Conservation (phyloP, 2,797 vertebrate genomes). For the Adrianichthys oophorus region DNA sequence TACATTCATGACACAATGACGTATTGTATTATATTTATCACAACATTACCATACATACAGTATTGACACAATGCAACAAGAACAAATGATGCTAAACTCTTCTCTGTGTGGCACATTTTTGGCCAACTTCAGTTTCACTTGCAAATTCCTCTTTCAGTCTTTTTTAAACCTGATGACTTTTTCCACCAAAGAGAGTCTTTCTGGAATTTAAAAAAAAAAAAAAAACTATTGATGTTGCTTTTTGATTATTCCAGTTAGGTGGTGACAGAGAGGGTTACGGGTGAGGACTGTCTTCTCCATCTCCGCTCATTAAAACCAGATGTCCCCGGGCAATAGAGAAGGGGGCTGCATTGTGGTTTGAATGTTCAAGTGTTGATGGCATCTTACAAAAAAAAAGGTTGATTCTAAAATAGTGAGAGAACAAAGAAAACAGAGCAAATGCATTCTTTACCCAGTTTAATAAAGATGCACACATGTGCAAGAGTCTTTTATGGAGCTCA, state of each 20-base stretch:
- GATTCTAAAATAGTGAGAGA: neutral
- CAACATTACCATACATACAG: too few species aligned
- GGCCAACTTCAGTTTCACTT: too few species aligned
- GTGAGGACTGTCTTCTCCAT: constrained; percentile 36
- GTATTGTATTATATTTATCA: too few species aligned
- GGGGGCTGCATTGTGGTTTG: constrained; percentile 40
- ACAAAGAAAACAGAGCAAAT: neutral
- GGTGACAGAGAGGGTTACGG: constrained; percentile 10
- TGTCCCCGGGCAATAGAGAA: constrained; percentile 51
- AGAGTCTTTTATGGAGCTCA: neutral
- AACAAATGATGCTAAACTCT: too few species aligned
- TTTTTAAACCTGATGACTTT: too few species aligned
- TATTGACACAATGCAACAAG: too few species aligned
- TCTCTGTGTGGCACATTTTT: too few species aligned
- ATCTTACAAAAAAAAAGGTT: constrained; percentile 51
- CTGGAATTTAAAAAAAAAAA: too few species aligned
- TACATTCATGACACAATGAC: too few species aligned
- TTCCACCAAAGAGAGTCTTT: too few species aligned
- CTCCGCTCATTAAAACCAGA: constrained; percentile 75
- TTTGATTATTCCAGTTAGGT: constrained; percentile 10
- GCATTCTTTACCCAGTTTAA: neutral
- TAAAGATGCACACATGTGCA: neutral
- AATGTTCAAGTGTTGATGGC: constrained; percentile 53
- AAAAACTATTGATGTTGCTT: too few species aligned
- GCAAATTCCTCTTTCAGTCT: too few species aligned